phyloP scores from a whole-genome alignment of 2,888 invertebrate species.

The Melipona bicolor region DNA sequence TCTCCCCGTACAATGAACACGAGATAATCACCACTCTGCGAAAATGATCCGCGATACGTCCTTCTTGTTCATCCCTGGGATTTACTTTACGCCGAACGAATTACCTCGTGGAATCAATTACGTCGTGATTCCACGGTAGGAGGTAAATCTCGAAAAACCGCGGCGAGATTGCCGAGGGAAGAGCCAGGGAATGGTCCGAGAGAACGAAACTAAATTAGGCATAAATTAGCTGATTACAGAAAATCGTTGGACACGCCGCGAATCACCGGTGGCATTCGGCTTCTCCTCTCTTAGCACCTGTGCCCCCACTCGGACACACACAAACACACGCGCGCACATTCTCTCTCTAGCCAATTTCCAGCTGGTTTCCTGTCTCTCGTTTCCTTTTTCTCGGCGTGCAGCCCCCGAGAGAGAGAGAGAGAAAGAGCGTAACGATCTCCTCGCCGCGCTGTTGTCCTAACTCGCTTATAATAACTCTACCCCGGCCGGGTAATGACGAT shows the following conservation, averaged over 20 bases:
- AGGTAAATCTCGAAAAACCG: not conserved
- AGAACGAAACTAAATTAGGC: conserved; percentile 15
- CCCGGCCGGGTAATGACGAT: conserved; percentile 73
- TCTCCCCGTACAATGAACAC: not conserved
- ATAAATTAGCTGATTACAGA: conserved; percentile 33
- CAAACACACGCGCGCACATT: not conserved
- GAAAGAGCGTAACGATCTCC: conserved; percentile 58
- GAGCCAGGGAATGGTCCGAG: too few relatives aligned
- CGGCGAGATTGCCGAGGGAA: not conserved
- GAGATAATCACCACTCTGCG: not conserved
- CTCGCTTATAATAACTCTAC: conserved; percentile 79
- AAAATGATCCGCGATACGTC: too few relatives aligned
- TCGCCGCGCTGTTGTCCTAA: conserved; percentile 70
- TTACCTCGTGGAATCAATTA: conserved; percentile 21
- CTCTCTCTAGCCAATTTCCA: conserved; percentile 55
- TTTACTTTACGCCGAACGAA: not conserved
- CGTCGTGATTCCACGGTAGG: not conserved
- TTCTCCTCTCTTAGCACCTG: not conserved
- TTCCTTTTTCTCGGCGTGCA: conserved; percentile 47
- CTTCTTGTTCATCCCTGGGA: not conserved
- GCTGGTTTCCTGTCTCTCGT: conserved; percentile 57
- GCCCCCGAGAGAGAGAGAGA: conserved; percentile 20
- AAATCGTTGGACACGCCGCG: conserved; percentile 30
- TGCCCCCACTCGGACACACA: conserved; percentile 3
- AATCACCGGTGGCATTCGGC: conserved; percentile 29